These are phyloP conservation scores for Harpagoxenus sublaevis DNA, from an alignment of 2,888 invertebrate species.

Conservation along the genomic window DNA sequence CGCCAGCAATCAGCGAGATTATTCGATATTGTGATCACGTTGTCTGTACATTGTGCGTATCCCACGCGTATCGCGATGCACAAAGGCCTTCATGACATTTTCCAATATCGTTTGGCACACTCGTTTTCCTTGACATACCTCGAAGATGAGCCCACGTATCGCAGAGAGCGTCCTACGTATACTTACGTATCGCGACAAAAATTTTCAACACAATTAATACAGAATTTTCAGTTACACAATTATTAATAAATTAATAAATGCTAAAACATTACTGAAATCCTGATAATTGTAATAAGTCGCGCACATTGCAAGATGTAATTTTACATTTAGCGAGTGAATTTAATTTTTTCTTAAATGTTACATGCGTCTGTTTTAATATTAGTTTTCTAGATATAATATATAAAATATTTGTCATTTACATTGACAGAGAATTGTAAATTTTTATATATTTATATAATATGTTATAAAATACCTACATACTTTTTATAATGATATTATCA, in stretches of 20 bases:
- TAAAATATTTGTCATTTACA: background rate
- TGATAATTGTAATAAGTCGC: background rate
- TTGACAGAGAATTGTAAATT: background rate
- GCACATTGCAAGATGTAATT: background rate
- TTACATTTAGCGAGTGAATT: background rate
- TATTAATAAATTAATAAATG: background rate
- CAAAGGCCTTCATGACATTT: constrained; percentile 64
- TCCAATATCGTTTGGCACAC: constrained; percentile 71
- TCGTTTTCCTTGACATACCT: constrained; percentile 81
- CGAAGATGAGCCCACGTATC: constrained; percentile 66
- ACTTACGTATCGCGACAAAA: background rate
- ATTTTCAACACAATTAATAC: background rate
- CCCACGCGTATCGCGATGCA: constrained; percentile 46
- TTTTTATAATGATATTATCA: background rate
- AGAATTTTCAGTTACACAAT: background rate
- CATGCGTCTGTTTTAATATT: background rate
- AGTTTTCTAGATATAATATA: background rate
- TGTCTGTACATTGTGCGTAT: constrained; percentile 24
- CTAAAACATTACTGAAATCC: background rate
- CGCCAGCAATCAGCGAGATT: background rate
- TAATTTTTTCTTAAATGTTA: background rate
- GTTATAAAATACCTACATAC: background rate
- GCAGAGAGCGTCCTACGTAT: constrained; percentile 54
- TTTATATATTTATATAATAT: background rate
- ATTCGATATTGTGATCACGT: constrained; percentile 64